Base-by-base conservation (phyloP, 2,113 vertebrate species). In the Phocoena phocoena region DNA sequence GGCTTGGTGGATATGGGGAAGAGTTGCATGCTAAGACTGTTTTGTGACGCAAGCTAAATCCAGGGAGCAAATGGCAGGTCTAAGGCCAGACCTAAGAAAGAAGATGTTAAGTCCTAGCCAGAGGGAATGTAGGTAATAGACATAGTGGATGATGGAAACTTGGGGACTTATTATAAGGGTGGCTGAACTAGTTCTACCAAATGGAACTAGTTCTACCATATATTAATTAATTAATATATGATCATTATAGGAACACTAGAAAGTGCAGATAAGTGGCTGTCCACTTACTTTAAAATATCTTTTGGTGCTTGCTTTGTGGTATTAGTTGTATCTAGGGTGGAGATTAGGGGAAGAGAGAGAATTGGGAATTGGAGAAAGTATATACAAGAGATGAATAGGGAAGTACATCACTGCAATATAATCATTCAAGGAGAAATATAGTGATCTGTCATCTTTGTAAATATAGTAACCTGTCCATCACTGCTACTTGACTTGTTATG, bases 341-440 rank as follows among this genome's bases (percentile, higher is more conserved):
- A 17, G 2, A 41, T 41, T 36, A 88, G 36, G 14, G 15, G 11
- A 90, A 76, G 44, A 62, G 3, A 76, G 3, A 76, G 12, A 91
- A 44, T 14, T 93, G 63, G 25, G 14, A 89, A 65, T 41, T 80
- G 53, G 18, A 74, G n/a, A 67, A 88, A 93, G 26, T 85, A 73
- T 36, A 58, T 89, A 89, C 1, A 91, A 53, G 26, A 86, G 20
- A 60, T 4, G 58, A 65, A 23, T 80, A 93, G 9, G 50, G 65
- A 95, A 70, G 17, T 33, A 21, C 12, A 55, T 21, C 17, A 71
- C 17, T 92, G 38, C 8, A 50, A 15, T 87, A 47, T 74, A 55
- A 95, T 58, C 31, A 21, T 73, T 92, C 36, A 86, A 65, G 76
- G 86, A 92, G 83, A 95, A 92, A 31, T 65, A 8, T 12, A 79